These are phyloP conservation scores for Psammodynastes pulverulentus DNA, from an alignment of 2,113 vertebrate genomes.

Conservation along the genomic window DNA sequence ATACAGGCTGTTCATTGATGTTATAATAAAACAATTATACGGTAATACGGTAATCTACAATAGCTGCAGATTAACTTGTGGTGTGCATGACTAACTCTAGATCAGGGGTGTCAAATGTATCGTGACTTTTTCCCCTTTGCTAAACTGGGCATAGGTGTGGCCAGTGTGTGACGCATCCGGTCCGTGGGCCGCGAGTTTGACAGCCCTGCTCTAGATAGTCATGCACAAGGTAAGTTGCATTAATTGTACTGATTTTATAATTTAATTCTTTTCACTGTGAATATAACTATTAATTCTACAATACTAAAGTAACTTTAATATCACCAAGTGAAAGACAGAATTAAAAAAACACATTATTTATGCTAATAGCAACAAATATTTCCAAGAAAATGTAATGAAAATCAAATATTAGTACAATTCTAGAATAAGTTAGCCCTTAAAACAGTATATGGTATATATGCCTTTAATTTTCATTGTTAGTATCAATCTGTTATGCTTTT, in stretches of 20 bases:
- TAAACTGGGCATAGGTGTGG: too few species aligned
- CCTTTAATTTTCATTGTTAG: neutral
- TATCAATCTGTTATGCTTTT: conserved; percentile 14
- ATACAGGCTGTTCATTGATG: neutral
- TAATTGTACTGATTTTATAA: too few species aligned
- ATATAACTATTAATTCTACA: neutral
- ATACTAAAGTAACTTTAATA: neutral
- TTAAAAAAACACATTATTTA: neutral
- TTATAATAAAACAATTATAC: neutral
- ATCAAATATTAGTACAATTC: too few species aligned
- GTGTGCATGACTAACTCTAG: neutral
- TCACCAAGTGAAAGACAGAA: neutral
- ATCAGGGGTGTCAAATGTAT: too few species aligned
- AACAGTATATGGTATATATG: neutral
- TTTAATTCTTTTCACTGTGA: neutral
- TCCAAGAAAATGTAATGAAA: neutral
- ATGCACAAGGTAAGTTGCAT: too few species aligned
- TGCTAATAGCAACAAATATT: neutral
- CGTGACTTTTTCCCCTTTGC: too few species aligned
- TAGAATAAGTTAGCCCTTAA: neutral
- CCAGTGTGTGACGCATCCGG: too few species aligned
- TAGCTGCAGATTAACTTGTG: neutral
- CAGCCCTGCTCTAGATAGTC: too few species aligned
- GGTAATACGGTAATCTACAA: neutral
- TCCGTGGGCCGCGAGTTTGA: too few species aligned